Percentiles rank a stretch among this genome's conserved stretches.
phyloP scores from a whole-genome alignment of 2,113 vertebrate genomes.

The Okapia johnstoni region DNA sequence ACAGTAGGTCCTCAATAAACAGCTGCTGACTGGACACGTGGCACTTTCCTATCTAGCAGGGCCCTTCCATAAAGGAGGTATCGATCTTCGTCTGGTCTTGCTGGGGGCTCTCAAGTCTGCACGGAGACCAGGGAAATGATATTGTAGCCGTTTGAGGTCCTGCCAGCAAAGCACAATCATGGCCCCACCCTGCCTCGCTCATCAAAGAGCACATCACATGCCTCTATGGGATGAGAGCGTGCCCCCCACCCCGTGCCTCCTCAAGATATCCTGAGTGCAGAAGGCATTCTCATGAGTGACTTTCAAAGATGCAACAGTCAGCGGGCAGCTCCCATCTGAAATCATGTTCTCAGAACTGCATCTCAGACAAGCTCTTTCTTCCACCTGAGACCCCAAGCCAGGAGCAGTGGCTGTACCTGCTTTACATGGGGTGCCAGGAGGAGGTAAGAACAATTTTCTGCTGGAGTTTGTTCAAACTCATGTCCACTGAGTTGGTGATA shows the following conservation, averaged over 20 bases:
- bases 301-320: accelerated
- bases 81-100: neutral
- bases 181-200: accelerated
- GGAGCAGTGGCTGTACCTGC: accelerated
- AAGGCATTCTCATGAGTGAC: neutral
- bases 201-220: accelerated
- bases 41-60: neutral
- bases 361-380: neutral
- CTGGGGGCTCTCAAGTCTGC: neutral
- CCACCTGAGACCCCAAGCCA: neutral
- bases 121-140: accelerated
- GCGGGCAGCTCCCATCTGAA: neutral
- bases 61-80: neutral
- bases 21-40: neutral
- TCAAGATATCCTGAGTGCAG: neutral
- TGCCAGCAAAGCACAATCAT: accelerated
- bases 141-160: neutral
- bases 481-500: neutral
- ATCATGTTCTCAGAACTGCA: neutral
- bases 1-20: neutral
- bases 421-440: accelerated
- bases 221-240: accelerated
- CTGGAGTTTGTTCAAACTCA: neutral
- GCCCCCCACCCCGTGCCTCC: accelerated
- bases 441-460: neutral